Evolutionary conservation across 1,140 invertebrate genomes (phyloP).

Genomic region (Aphidius gifuensis): DNA sequence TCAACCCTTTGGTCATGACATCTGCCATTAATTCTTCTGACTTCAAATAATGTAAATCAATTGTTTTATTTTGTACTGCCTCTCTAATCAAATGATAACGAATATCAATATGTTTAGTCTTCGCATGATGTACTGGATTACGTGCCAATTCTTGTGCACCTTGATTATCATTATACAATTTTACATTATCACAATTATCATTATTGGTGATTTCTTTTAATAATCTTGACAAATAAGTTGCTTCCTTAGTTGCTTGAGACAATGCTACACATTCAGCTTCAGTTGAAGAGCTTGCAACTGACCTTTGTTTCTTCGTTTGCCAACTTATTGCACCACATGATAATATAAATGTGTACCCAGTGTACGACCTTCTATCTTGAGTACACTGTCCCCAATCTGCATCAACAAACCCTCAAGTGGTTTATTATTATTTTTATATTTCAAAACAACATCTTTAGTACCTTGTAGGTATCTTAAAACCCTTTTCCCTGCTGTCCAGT

Average conservation of each 20-base stretch:
- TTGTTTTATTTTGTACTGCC: neutral
- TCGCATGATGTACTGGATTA: neutral
- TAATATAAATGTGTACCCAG: conserved; percentile 8
- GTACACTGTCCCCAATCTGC: conserved; percentile 3
- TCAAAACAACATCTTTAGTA: neutral
- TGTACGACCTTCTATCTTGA: conserved; percentile 6
- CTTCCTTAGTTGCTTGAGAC: conserved; percentile 1
- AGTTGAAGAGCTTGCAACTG: neutral
- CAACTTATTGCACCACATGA: neutral
- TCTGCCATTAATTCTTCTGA: conserved; percentile 11
- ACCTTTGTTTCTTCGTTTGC: conserved; percentile 7
- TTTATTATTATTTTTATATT: neutral
- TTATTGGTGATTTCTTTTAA: neutral
- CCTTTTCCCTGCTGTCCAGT: conserved; percentile 11
- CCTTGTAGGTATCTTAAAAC: conserved; percentile 9
- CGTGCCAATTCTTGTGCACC: conserved; percentile 2
- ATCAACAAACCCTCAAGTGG: conserved; percentile 5
- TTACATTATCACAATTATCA: neutral
- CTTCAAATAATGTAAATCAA: neutral
- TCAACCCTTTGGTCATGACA: conserved; percentile 2
- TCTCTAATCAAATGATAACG: conserved; percentile 10
- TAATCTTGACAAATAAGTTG: neutral
- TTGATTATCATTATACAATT: conserved; percentile 3
- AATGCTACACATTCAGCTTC: conserved; percentile 15
- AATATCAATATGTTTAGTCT: conserved; percentile 13